Conservation (phyloP, 2,797 vertebrate genomes). For the Characodon lateralis region DNA sequence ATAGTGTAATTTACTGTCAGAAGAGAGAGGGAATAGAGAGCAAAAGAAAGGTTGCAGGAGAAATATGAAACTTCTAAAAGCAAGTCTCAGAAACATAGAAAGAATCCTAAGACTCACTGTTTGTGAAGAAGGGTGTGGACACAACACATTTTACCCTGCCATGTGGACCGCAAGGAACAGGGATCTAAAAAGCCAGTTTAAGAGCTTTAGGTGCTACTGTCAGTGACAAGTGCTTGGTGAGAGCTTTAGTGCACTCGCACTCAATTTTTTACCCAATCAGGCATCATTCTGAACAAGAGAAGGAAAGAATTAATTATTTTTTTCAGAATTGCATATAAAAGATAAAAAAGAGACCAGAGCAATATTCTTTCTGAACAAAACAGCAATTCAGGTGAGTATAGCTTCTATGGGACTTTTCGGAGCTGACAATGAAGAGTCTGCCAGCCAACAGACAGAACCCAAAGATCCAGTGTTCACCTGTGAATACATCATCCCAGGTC, state of each 20-base stretch:
- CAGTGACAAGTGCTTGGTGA: not conserved
- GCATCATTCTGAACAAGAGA: not conserved
- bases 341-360: not conserved
- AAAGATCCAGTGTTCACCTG: not conserved
- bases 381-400: not conserved
- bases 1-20: not conserved
- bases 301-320: too few relatives aligned
- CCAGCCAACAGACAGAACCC: not conserved
- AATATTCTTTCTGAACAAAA: not conserved
- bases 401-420: not conserved
- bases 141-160: not conserved
- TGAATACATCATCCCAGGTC: not conserved
- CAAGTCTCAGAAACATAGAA: not conserved
- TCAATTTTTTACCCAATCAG: not conserved
- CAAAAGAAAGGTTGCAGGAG: not conserved
- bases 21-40: not conserved
- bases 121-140: not conserved
- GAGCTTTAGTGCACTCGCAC: not conserved
- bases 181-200: not conserved
- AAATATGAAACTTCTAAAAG: not conserved
- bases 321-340: not conserved
- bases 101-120: not conserved
- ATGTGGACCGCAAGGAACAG: not conserved
- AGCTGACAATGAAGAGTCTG: not conserved
- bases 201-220: not conserved